These are phyloP conservation scores for Bucco capensis DNA, from an alignment of 2,113 vertebrate genomes.

Conservation along the genomic window DNA sequence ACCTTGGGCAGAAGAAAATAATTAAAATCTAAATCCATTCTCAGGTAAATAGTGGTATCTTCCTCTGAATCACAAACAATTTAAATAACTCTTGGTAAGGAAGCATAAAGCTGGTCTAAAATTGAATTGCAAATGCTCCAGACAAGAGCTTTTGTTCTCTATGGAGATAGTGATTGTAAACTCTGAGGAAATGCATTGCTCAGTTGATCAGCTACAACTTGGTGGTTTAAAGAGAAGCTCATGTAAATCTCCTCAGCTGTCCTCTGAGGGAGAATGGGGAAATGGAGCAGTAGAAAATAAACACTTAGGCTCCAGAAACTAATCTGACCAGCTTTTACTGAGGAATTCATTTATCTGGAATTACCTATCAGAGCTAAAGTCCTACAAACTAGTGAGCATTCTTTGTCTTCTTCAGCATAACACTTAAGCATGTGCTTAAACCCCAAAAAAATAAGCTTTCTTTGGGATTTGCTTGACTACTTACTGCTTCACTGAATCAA, in stretches of 20 bases:
- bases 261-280: slow-evolving; percentile 63
- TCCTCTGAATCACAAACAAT: not conserved
- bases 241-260: slow-evolving; percentile 71
- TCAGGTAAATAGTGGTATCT: not conserved
- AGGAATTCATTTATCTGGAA: slow-evolving; percentile 28
- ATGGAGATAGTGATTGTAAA: slow-evolving; percentile 60
- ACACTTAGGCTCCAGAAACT: slow-evolving; percentile 50
- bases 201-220: slow-evolving; percentile 68
- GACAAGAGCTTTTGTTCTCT: slow-evolving; percentile 16
- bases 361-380: slow-evolving; percentile 7
- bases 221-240: slow-evolving; percentile 76
- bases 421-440: not conserved
- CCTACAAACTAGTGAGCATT: not conserved
- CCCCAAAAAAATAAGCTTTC: not conserved
- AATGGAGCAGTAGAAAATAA: slow-evolving; percentile 66
- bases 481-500: not conserved
- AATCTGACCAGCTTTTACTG: slow-evolving; percentile 39
- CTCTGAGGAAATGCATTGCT: slow-evolving; percentile 74
- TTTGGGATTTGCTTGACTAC: not conserved
- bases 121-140: slow-evolving; percentile 9
- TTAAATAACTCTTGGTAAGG: slow-evolving; percentile 9
- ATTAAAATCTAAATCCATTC: not conserved
- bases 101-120: not conserved
- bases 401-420: not conserved
- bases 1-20: not conserved